These are phyloP conservation scores for Griposia aprilina DNA, from an alignment of 2,888 invertebrate species.

Conservation along the genomic window DNA sequence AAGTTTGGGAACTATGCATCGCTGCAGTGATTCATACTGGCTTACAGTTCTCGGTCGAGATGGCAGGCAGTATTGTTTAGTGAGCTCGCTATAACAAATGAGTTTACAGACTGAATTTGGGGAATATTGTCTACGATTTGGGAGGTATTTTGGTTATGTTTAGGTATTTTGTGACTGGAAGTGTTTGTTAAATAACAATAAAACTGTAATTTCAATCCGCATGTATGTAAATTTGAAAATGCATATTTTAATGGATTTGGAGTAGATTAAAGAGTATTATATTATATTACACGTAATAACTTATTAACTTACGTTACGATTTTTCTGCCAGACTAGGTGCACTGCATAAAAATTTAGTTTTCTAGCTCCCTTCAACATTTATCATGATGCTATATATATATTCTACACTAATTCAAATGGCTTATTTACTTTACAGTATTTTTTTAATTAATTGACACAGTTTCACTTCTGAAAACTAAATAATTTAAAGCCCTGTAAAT, in stretches of 20 bases:
- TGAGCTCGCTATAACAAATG: slow-evolving; percentile 15
- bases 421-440: neutral
- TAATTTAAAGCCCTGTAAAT: neutral
- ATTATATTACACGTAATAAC: neutral
- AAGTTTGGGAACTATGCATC: slow-evolving; percentile 19
- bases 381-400: too few species aligned
- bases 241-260: neutral
- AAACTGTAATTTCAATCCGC: neutral
- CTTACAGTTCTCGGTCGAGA: slow-evolving; percentile 27
- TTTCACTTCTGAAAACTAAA: neutral
- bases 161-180: neutral
- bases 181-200: neutral
- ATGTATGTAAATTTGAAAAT: neutral
- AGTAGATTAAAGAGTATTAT: neutral
- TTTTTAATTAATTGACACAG: neutral
- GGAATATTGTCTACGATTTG: neutral
- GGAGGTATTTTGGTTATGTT: neutral
- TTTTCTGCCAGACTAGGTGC: neutral
- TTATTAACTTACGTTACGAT: neutral
- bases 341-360: neutral
- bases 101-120: neutral
- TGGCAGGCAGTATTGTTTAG: slow-evolving; percentile 10
- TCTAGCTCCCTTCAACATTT: neutral
- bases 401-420: neutral
- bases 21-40: slow-evolving; percentile 19